These are phyloP conservation scores for Drosophila nr. perissopoda DNA, from an alignment of 2,888 invertebrate genomes.

Conservation along the genomic window DNA sequence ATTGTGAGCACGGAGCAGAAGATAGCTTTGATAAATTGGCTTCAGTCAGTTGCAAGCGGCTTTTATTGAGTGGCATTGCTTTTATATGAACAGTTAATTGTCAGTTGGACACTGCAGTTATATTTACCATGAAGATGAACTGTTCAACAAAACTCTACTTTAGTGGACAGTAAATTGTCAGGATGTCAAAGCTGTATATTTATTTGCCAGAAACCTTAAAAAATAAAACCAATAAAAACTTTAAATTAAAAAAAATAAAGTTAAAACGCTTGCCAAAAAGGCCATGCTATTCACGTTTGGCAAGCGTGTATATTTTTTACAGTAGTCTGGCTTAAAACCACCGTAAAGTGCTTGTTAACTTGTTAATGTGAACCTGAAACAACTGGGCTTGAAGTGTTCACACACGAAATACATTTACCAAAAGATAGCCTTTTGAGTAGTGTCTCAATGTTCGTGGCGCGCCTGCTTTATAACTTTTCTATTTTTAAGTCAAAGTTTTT, in stretches of 20 bases:
- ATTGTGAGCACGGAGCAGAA: not conserved
- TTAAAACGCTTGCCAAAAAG: not conserved
- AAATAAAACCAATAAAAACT: not conserved
- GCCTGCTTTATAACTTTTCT: slow-evolving; percentile 1
- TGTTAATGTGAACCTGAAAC: not conserved
- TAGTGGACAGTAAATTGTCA: not conserved
- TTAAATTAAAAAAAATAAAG: not conserved
- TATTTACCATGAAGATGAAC: not conserved
- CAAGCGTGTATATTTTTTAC: not conserved
- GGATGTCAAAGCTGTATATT: not conserved
- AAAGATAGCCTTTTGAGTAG: slow-evolving; percentile 34
- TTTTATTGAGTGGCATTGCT: not conserved
- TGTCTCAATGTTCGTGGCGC: slow-evolving; percentile 22
- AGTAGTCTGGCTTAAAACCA: not conserved
- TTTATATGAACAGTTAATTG: not conserved
- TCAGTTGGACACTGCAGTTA: too few relatives aligned
- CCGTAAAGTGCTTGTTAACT: not conserved
- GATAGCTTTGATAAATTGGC: not conserved
- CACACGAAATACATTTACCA: slow-evolving; percentile 18
- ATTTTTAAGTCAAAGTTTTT: slow-evolving; percentile 33
- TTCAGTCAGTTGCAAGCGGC: slow-evolving; percentile 1
- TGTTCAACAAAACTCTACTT: not conserved
- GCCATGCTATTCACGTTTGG: not conserved
- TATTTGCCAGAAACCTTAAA: not conserved
- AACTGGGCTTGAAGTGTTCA: slow-evolving; percentile 2